Base-by-base conservation (phyloP, 2,113 vertebrate species). In the Diadophis punctatus region DNA sequence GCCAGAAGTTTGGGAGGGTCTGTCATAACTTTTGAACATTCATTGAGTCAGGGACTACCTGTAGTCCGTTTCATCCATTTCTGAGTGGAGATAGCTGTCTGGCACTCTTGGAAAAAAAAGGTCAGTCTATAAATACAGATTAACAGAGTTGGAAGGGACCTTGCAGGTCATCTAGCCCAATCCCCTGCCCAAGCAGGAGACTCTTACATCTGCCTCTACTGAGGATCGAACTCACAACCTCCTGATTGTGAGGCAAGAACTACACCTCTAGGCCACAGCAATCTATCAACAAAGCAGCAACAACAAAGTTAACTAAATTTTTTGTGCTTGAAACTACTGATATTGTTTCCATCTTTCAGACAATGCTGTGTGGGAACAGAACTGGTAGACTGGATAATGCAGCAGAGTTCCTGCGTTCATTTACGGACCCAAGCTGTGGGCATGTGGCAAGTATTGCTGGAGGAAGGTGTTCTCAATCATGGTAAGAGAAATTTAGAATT, bases 401-500 rank as follows among this genome's bases (percentile, higher is more conserved):
- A 99, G 96, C 98, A 99, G 96, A 98, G 98, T 94, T 97, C 98
- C 3, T 99, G 98, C 60, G 97, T 99, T 93, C 99, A 99, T 97
- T 99, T 99, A 90, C 98, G 99, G 34, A 95, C 97, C 8, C 99
- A 99, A 94, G 99, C 99, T 58, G 98, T 99, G 86, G 99, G 99
- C 95, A 99, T 99, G 99, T 99, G 99, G 99, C 99, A 99, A 95
- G 99, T 98, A 91, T 97, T 99, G 94, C 97, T 99, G 93, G 99
- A 99, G 95, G 99, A 99, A 55, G 98, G 98, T 4, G 98, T 99
- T 92, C 98, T 99, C 93, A 99, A 99, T 96, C 99, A 99, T 0
- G 99, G 99, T 99, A 98, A 98, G 97, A 94, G 46, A 92, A 94
- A 90, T 18, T 80, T 80, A 80, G 34, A 80, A 43, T 39, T 43